Evolutionary conservation across 2,888 invertebrate species (phyloP), one percentile per base, ranked within the genome.

Genomic region (Plagodis pulveraria): DNA sequence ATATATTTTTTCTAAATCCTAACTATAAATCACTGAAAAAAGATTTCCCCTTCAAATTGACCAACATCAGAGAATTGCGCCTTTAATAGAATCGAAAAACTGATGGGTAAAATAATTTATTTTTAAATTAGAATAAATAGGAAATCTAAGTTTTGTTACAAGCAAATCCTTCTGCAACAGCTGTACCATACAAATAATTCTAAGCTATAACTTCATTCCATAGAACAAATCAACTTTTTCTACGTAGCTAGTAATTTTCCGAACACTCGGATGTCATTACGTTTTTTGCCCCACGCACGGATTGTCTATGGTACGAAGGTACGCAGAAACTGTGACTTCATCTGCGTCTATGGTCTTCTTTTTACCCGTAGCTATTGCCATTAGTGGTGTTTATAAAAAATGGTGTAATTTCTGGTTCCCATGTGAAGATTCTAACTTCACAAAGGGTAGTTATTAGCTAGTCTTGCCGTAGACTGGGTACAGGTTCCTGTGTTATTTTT

Each of bases 191-290:
- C 22, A 22, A 22, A 22, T 2, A 1, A 22, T 22, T 22, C 22
- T 22, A 22, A 22, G 22, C 22, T 22, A 22, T n/a, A n/a, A n/a
- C n/a, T n/a, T n/a, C n/a, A n/a, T n/a, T n/a, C n/a, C n/a, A n/a
- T 2, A 4, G 22, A 38, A 38, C 38, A 6, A 38, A 9, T 38
- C 38, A 38, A 38, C 38, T 38, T 38, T 38, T 41, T n/a, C n/a
- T 49, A 49, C 58, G 53, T 62, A 54, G 50, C 62, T 56, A 46
- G 49, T 58, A 67, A 67, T 65, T 62, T 65, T 34, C 63, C 60
- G 59, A 57, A 59, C 65, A 63, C 53, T 59, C 50, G 62, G 59
- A 63, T 65, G 57, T 66, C 68, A 66, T 70, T 70, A 70, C 51
- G 62, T 57, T 59, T 58, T 67, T 68, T 70, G 62, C 67, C 66